Conservation (phyloP, 2,113 vertebrate genomes). For the Spheniscus mendiculus region DNA sequence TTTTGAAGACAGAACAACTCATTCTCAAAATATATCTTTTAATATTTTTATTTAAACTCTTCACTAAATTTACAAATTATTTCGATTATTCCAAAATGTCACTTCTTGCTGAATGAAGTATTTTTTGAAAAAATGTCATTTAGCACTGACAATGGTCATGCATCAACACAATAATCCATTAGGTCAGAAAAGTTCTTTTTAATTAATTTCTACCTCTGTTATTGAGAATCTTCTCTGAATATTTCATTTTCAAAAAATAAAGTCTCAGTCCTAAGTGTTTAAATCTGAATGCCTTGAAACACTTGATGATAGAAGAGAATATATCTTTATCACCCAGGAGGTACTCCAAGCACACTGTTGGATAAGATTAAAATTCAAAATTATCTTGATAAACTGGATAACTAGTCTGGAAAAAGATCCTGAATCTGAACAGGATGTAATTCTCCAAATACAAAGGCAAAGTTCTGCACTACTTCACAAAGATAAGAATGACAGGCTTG, state of each 20-base stretch:
- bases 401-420: not conserved
- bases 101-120: not conserved
- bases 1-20: not conserved
- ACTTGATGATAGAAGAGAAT: not conserved
- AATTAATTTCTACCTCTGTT: not conserved
- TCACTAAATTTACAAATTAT: not conserved
- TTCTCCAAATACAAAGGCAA: not conserved
- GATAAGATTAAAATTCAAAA: not conserved
- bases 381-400: not conserved
- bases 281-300: not conserved
- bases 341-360: not conserved
- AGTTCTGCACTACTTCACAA: not conserved
- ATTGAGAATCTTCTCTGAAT: not conserved
- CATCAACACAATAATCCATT: not conserved
- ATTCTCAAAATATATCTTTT: not conserved
- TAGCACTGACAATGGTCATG: not conserved
- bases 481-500: not conserved
- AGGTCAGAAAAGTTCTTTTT: not conserved
- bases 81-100: not conserved
- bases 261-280: not conserved
- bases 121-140: not conserved
- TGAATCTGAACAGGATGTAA: not conserved
- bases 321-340: not conserved
- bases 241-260: not conserved
- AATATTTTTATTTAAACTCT: not conserved